A percentile compares a stretch with the other conserved stretches of the same genome.
phyloP scores from a whole-genome alignment of 2,113 vertebrate species.

The Myiozetetes cayanensis region DNA sequence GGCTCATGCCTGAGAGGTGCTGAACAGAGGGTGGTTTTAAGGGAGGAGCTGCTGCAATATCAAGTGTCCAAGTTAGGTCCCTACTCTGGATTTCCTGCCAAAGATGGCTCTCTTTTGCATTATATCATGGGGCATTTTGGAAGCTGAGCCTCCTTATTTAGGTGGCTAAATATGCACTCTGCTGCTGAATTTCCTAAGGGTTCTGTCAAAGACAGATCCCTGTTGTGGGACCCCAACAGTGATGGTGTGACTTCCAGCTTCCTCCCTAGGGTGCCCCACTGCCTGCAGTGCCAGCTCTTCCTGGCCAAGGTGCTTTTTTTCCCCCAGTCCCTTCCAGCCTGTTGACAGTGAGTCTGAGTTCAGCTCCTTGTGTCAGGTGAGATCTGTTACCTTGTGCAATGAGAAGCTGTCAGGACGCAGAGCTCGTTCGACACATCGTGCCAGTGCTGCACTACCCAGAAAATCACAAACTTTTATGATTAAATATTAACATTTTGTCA shows the following conservation, averaged over 20 bases:
- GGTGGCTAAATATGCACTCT: neutral
- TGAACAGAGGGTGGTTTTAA: neutral
- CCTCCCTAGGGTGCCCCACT: neutral
- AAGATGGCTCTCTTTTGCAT: neutral
- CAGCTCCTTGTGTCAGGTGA: neutral
- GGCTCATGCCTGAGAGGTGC: neutral
- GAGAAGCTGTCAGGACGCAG: rapidly evolving
- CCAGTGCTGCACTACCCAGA: neutral
- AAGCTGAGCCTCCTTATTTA: neutral
- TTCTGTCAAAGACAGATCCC: neutral
- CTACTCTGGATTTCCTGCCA: neutral
- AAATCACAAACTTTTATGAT: neutral
- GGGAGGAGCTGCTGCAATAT: neutral
- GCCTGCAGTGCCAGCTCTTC: neutral
- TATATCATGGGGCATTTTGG: neutral
- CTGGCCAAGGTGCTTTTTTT: neutral
- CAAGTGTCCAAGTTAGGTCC: neutral
- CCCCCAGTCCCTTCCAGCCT: neutral
- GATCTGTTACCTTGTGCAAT: rapidly evolving
- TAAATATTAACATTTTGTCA: neutral
- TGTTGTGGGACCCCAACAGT: neutral
- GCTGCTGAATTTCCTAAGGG: neutral
- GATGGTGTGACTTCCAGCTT: neutral
- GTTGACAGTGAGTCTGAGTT: neutral
- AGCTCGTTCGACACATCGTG: rapidly evolving